Base-by-base conservation (phyloP, 1,140 invertebrate genomes). In the Lycorma delicatula region DNA sequence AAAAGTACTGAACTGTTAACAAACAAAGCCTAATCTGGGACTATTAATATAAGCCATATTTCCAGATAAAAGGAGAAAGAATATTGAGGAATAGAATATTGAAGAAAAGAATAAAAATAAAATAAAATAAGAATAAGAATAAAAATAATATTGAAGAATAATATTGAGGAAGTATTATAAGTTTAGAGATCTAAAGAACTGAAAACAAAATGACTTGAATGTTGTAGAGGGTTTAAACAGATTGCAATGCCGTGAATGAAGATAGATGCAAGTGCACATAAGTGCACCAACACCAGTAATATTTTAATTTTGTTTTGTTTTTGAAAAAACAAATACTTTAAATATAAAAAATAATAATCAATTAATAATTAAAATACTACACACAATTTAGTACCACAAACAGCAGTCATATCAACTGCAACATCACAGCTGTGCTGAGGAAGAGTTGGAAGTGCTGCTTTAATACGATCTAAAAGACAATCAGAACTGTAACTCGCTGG, bases 341-440 rank as follows among this genome's bases (percentile, higher is more conserved):
- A 18, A 29, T 29, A 54, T 27, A 11, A 25, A 49, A 49, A 49
- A 49, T 20, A 7, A 16, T 11, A 25, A 7, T 25, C 13, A 16
- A 5, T 16, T 51, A 29, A 28, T 16, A 25, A 51, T 28, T 16
- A 51, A 29, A n/a, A 12, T 46, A 34, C 36, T 54, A 58, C 60
- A 38, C 66, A 75, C 74, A 60, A 61, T 52, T 67, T 60, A 25
- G 69, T 63, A 47, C 65, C 34, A 60, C 71, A 70, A 5, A 75
- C 29, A 4, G 68, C 51, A 23, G 68, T 61, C 72, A 76, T 74
- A 58, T 74, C 66, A 25, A 77, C 64, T 3, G 62, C 61, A 0
- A 74, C 65, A 64, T 77, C 75, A 58, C 63, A 69, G 27, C 62
- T 62, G 53, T 75, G 72, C 22, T 66, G 67, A 54, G 69, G 68